Base-by-base conservation (phyloP, 2,888 invertebrate genomes). In the Eulithis prunata region DNA sequence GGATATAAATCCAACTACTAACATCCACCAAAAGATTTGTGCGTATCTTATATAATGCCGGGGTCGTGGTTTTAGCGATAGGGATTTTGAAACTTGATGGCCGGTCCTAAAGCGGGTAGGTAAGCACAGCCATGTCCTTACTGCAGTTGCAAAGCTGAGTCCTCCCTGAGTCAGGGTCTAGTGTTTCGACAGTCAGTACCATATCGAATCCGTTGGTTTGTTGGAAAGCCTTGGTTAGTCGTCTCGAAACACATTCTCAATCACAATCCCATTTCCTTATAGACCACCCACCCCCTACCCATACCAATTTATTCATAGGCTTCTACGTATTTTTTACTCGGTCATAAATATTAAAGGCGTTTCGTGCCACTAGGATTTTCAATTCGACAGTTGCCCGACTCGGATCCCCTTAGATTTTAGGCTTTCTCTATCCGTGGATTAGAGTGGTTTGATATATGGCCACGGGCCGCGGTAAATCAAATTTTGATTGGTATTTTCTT, bases 401-500 rank as follows among this genome's bases (percentile, higher is more conserved):
- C 79, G 84, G 84, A 87, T 89, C 90, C 91, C 90, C 87, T 86
- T 86, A 89, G 87, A 89, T 85, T 88, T 86, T 86, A 88, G 89
- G 90, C 83, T 86, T 87, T 83, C 84, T 87, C 85, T 86, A 87
- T 88, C 87, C 85, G 84, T 87, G 90, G 90, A 91, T 92, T 90
- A 91, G 86, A 87, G 85, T 78, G 86, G 87, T 85, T 84, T 90
- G 90, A 89, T 90, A 89, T 91, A 90, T 84, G 86, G 91, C 91
- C 89, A 86, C 86, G 89, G 90, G 91, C 87, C 89, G 90, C 91
- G 87, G 93, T 93, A 93, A 93, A 93, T 92, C 92, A 92, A 93
- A 93, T 93, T 92, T 92, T 91, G 92, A 93, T 93, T 93, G 93
- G 85, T 88, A 91, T 91, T 92, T 92, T 91, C 91, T 91, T 91